Conservation (phyloP, 2,797 vertebrate genomes). For the Fringilla coelebs region DNA sequence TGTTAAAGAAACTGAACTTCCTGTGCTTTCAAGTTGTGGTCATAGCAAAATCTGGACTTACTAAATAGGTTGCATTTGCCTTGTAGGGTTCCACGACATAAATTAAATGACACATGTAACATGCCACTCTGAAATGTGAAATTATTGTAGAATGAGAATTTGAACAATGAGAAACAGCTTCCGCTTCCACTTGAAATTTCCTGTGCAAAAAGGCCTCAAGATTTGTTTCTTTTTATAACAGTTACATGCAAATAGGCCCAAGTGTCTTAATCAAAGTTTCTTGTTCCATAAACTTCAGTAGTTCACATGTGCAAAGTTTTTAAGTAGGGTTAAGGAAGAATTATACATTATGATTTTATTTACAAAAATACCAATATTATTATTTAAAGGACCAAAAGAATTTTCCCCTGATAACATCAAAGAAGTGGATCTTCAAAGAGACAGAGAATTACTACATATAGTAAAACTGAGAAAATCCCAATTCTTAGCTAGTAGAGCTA, state of each 20-base stretch:
- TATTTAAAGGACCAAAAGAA: neutral
- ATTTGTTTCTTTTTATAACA: conserved; percentile 46
- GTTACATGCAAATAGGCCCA: neutral
- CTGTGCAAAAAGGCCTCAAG: conserved; percentile 29
- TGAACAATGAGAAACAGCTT: conserved; percentile 76
- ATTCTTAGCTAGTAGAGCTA: neutral
- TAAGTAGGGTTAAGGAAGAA: neutral
- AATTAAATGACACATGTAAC: conserved; percentile 72
- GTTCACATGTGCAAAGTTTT: neutral
- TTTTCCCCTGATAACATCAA: conserved; percentile 18
- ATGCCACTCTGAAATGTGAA: conserved; percentile 62
- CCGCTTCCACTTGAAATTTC: conserved; percentile 55
- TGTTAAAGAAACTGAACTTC: conserved; percentile 60
- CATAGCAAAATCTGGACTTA: conserved; percentile 71
- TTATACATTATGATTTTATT: neutral
- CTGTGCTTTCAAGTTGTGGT: conserved; percentile 60
- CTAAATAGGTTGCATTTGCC: conserved; percentile 64
- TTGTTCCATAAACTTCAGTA: neutral
- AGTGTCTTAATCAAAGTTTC: conserved; percentile 2
- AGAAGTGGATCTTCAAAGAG: neutral
- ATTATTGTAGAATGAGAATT: conserved; percentile 65
- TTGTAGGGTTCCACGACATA: conserved; percentile 62
- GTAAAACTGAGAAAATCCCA: neutral
- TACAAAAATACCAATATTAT: neutral
- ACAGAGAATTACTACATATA: neutral